These are phyloP conservation scores for Sarcophilus harrisii DNA, from an alignment of 2,797 vertebrate genomes.

Conservation along the genomic window DNA sequence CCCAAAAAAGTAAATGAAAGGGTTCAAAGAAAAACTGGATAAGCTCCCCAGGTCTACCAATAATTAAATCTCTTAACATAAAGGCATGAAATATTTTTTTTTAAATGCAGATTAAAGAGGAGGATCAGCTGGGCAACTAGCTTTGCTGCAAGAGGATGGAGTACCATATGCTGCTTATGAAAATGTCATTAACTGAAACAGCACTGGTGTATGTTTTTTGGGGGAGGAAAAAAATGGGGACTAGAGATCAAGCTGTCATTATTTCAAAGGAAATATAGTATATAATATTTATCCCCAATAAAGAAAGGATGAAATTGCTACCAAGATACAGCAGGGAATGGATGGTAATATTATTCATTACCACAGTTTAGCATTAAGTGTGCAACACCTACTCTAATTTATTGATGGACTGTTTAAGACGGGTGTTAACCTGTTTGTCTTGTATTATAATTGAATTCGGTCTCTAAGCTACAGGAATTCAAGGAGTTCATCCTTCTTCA, in stretches of 20 bases:
- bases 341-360: constrained; percentile 70
- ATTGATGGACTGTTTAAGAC: constrained; percentile 81
- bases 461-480: constrained; percentile 83
- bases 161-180: neutral
- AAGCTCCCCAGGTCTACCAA: constrained; percentile 31
- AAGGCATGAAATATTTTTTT: neutral
- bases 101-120: constrained; percentile 66
- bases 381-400: constrained; percentile 80
- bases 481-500: constrained; percentile 85
- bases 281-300: neutral
- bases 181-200: constrained; percentile 40
- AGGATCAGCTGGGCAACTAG: constrained; percentile 28
- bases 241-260: neutral
- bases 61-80: constrained; percentile 1
- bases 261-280: neutral
- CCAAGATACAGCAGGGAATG: constrained; percentile 47
- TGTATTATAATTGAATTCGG: constrained; percentile 84
- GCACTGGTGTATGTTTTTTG: neutral
- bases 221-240: neutral
- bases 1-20: constrained; percentile 66
- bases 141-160: constrained; percentile 14
- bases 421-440: constrained; percentile 82
- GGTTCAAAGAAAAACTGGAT: constrained; percentile 51
- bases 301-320: constrained; percentile 55
- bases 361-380: constrained; percentile 63